Evolutionary conservation across 1,140 invertebrate genomes (phyloP), one percentile per base, ranked within the genome.

Genomic region (Belonocnema kinseyi): DNA sequence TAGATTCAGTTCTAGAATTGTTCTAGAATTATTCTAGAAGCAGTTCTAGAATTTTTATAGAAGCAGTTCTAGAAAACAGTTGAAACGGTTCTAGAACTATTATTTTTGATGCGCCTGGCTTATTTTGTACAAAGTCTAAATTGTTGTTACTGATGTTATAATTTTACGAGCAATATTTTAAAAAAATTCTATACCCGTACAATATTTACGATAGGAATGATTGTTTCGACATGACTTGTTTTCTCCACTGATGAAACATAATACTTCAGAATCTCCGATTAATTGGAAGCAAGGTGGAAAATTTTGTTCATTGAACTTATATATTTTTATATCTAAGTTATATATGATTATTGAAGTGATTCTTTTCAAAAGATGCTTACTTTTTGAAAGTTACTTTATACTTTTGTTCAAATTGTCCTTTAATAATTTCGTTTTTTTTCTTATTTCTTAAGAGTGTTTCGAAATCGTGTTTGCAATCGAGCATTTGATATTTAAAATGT

Each of bases 91-190:
- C 40, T 46, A 14, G 14, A n/a, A 66, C n/a, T 33, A 26, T 33
- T 66, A 66, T 40, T 66, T 66, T 8, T 40, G 2, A 66, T 66
- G 61, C 40, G 21, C 40, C 33, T 46, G 54, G 72, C 56, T 73
- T 77, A 75, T 80, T 77, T 80, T 80, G 75, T 80, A 80, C 75
- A 80, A 76, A 80, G 61, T 77, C n/a, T 19, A 77, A 74, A 46
- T 40, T 70, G 74, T 77, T 77, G 72, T 80, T 77, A 80, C 66
- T 80, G 53, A 66, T 66, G 61, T 79, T 80, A 80, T 76, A 46
- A 76, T 77, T 77, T 80, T 61, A 61, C 21, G n/a, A 51, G 53
- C 76, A 74, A 74, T 74, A 17, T 76, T n/a, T 79, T 56, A 74
- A 46, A 61, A 50, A 54, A 50, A 75, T 33, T 61, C 40, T 66